phyloP scores from a whole-genome alignment of 2,888 invertebrate species.

The Patella depressa region DNA sequence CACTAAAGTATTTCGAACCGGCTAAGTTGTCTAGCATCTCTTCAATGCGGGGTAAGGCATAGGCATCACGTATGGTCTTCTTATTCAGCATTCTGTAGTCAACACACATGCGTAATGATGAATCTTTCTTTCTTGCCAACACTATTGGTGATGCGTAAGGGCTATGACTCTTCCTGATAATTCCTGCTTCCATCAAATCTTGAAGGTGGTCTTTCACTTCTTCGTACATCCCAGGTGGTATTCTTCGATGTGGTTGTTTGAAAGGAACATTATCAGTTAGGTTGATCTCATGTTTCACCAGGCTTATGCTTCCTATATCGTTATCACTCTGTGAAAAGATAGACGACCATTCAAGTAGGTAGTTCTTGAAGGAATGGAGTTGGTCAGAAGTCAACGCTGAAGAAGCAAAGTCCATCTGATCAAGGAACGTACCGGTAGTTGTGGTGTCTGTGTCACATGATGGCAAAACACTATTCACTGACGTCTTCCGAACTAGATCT shows the following conservation, averaged over 20 bases:
- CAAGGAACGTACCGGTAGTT: too few species aligned
- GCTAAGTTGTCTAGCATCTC: background rate
- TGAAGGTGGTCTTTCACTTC: conserved; percentile 33
- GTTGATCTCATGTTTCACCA: too few species aligned
- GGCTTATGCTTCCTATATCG: conserved; percentile 3
- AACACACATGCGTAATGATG: background rate
- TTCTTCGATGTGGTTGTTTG: too few species aligned
- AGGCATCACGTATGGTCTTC: too few species aligned
- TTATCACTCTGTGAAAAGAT: background rate
- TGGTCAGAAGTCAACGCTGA: background rate
- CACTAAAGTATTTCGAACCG: background rate
- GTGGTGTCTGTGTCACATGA: too few species aligned
- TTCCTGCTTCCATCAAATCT: conserved; percentile 25
- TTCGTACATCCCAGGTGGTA: conserved; percentile 23
- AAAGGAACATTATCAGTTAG: too few species aligned
- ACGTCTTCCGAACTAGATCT: background rate
- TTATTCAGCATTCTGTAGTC: conserved; percentile 10
- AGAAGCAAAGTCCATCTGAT: background rate
- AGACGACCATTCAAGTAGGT: background rate
- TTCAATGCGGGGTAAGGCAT: too few species aligned
- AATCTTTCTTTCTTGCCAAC: background rate
- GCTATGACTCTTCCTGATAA: conserved; percentile 22
- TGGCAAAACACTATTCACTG: too few species aligned
- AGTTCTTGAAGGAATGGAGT: background rate
- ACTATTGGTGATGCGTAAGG: conserved; percentile 5